Base-by-base conservation (phyloP, 2,113 vertebrate genomes). In the Crotophaga sulcirostris region DNA sequence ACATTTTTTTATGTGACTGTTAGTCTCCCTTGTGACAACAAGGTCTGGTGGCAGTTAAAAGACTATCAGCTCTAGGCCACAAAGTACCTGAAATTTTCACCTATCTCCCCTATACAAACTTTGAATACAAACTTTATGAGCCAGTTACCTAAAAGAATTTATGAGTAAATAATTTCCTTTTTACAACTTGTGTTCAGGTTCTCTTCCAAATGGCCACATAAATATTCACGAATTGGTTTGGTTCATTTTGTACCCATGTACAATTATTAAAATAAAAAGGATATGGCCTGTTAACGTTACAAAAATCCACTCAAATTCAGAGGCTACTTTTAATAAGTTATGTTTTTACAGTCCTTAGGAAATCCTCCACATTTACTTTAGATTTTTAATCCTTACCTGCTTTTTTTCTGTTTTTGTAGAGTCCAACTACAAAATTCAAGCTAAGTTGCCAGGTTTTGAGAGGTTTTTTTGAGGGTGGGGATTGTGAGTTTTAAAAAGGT, bases 381-480 rank as follows among this genome's bases (percentile, higher is more conserved):
- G 52, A 56, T 38, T 73, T 56, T 64, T 66, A 84, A 79, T 33
- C 20, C 5, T 38, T 21, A 16, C 6, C 5, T 4, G 18, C 3
- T 7, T 17, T 63, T 59, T 36, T 77, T 51, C 11, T 56, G 11
- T 68, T 78, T n/a, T 55, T 70, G 7, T 29, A 17, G 17, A 66
- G 25, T 36, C 19, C 13, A 78, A 21, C 16, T 31, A 31, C 19
- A 36, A 68, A 74, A 6, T 4, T 42, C 33, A 47, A 51, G 21
- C 11, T 47, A 56, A 74, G 4, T 10, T 70, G 24, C 14, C 17
- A 44, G 10, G 1, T 73, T 81, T 63, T 38, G 5, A 21, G 49
- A 6, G 3, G 2, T 67, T 47, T 45, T 31, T 4, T 49, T 11
- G 47, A 10, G 1, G 0, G 3, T 23, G 47, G 47, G 17, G 4